Conservation (phyloP, 2,888 invertebrate genomes). For the Argyra leucocephala region DNA sequence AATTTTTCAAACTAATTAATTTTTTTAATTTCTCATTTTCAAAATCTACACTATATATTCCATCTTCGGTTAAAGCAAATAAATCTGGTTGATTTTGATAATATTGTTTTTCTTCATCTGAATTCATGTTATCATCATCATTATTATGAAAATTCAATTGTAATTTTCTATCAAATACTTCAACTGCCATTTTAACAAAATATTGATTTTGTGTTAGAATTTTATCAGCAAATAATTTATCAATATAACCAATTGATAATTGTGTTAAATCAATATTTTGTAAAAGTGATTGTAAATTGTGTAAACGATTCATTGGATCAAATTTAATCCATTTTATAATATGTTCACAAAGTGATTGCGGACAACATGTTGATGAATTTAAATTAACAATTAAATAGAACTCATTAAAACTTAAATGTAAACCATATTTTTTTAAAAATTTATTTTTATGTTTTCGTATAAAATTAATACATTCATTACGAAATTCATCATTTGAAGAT, state of each 20-base stretch:
- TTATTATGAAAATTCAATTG: background rate
- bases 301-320: constrained; percentile 6
- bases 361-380: background rate
- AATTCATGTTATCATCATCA: background rate
- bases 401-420: background rate
- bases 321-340: background rate
- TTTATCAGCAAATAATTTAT: background rate
- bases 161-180: background rate
- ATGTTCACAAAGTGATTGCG: background rate
- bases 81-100: background rate
- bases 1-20: background rate
- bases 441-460: background rate
- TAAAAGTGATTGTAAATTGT: background rate
- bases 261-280: background rate
- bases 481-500: background rate
- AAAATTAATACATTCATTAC: background rate
- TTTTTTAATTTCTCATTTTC: background rate
- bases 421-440: background rate
- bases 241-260: constrained; percentile 1
- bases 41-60: background rate
- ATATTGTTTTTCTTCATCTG: background rate
- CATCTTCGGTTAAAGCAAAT: background rate
- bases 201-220: background rate
- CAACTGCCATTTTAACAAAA: background rate
- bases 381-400: background rate